Evolutionary conservation across 2,113 vertebrate species (phyloP).

Genomic region (Tretioscincus oriximinensis): DNA sequence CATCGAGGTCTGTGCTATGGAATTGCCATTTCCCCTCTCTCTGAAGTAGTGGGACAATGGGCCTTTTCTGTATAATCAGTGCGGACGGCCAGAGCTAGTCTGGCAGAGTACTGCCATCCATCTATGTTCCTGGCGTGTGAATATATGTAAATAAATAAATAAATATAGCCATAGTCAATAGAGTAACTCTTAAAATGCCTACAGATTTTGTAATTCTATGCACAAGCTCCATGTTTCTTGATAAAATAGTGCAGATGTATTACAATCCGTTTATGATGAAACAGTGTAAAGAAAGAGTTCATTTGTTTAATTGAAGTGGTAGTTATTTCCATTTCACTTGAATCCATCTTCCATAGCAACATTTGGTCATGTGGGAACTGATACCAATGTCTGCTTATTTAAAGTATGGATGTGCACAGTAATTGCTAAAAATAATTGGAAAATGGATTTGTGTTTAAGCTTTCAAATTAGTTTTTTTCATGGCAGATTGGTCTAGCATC

Average conservation of each 20-base stretch:
- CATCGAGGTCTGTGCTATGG: no score
- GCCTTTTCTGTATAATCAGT: no score
- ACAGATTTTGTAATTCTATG: not conserved
- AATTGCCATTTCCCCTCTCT: no score
- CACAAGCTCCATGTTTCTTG: not conserved
- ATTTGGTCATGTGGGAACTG: not conserved
- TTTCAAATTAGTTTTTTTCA: conserved; percentile 2
- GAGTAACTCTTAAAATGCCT: not conserved
- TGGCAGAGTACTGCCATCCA: no score
- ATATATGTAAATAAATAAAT: no score
- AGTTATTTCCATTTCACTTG: not conserved
- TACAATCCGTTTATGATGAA: not conserved
- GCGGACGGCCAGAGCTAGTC: no score
- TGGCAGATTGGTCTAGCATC: not conserved
- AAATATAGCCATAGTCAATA: not conserved
- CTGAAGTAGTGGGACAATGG: no score
- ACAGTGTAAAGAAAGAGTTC: not conserved
- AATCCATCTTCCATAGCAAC: not conserved
- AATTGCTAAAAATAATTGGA: conserved; percentile 6
- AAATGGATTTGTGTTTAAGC: not conserved
- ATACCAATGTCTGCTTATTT: not conserved
- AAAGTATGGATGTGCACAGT: not conserved
- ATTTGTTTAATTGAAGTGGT: not conserved
- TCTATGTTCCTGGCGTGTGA: no score
- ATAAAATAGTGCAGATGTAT: not conserved